These are phyloP conservation scores for Mastigias papua DNA, from an alignment of 30 jellyfish, hydroid and myxozoan species.

Conservation along the genomic window DNA sequence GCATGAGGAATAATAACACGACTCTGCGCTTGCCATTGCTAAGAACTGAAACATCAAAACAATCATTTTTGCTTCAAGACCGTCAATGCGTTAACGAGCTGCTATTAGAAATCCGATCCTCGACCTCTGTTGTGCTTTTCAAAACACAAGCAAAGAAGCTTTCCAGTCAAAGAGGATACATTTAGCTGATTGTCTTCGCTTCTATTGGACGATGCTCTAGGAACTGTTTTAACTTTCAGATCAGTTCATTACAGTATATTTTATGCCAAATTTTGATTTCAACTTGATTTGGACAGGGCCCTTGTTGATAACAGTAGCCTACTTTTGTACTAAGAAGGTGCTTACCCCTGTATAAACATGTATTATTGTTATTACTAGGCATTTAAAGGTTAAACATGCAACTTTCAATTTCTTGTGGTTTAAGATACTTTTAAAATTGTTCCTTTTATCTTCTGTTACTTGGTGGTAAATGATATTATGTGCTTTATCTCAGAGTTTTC, in stretches of 20 bases:
- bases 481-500: too few species aligned
- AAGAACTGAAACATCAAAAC: constrained; percentile 67
- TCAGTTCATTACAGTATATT: background rate
- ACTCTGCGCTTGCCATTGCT: constrained; percentile 60
- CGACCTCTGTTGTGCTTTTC: constrained; percentile 49
- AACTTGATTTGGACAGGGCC: background rate
- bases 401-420: too few species aligned
- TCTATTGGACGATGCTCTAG: background rate
- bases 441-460: too few species aligned
- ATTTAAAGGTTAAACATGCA: too few species aligned
- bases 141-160: constrained; percentile 8
- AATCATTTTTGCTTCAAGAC: constrained; percentile 59
- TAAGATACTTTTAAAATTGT: too few species aligned
- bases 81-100: constrained; percentile 54
- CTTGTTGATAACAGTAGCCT: background rate
- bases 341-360: background rate
- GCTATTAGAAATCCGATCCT: constrained; percentile 59
- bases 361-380: too few species aligned
- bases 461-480: too few species aligned
- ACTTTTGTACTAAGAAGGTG: background rate
- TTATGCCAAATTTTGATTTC: background rate
- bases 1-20: constrained; percentile 58
- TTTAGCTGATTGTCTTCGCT: background rate
- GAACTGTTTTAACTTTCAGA: background rate
- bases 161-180: background rate